Percentiles rank a stretch among this genome's conserved stretches.
phyloP scores from a whole-genome alignment of 2,888 invertebrate species.

The Drosophila algonquin region DNA sequence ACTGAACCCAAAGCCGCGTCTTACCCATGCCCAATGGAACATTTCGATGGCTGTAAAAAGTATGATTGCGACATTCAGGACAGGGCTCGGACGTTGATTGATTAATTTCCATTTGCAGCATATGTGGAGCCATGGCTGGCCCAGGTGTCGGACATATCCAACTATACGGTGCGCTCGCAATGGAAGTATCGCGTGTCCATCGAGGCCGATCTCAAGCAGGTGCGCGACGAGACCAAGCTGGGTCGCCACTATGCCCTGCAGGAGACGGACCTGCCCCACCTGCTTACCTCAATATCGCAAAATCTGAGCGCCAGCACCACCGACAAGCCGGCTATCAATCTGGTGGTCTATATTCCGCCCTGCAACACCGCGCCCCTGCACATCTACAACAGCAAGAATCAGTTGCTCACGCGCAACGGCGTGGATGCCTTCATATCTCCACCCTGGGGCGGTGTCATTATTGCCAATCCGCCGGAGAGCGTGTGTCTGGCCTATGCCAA shows the following conservation, averaged over 20 bases:
- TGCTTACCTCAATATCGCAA: slow-evolving; percentile 94
- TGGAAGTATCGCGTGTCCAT: slow-evolving; percentile 93
- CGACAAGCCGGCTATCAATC: slow-evolving; percentile 91
- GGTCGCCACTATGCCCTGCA: slow-evolving; percentile 87
- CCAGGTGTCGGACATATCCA: slow-evolving; percentile 88
- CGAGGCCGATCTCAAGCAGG: slow-evolving; percentile 89
- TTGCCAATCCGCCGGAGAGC: slow-evolving; percentile 88
- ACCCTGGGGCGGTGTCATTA: slow-evolving; percentile 95
- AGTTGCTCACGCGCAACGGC: slow-evolving; percentile 82
- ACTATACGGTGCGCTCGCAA: slow-evolving; percentile 94
- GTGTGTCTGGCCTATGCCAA: slow-evolving; percentile 85
- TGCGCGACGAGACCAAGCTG: slow-evolving; percentile 84
- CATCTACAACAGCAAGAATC: slow-evolving; percentile 87
- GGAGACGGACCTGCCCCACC: slow-evolving; percentile 90
- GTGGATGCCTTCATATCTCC: slow-evolving; percentile 92
- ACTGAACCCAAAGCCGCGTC: slow-evolving; percentile 92
- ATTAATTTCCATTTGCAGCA: slow-evolving; percentile 84
- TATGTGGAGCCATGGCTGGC: slow-evolving; percentile 91
- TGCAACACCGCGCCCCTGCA: slow-evolving; percentile 89
- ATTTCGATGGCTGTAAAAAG: slow-evolving; percentile 88
- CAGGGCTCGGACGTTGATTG: not conserved
- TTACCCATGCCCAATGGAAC: slow-evolving; percentile 88
- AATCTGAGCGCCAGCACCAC: slow-evolving; percentile 94
- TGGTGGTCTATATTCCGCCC: slow-evolving; percentile 92
- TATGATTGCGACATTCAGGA: slow-evolving; percentile 69